Percentiles rank a stretch among this genome's conserved stretches.
These are phyloP conservation scores for Leptocoma aspasia DNA, from an alignment of 2,113 vertebrate species.

Conservation along the genomic window DNA sequence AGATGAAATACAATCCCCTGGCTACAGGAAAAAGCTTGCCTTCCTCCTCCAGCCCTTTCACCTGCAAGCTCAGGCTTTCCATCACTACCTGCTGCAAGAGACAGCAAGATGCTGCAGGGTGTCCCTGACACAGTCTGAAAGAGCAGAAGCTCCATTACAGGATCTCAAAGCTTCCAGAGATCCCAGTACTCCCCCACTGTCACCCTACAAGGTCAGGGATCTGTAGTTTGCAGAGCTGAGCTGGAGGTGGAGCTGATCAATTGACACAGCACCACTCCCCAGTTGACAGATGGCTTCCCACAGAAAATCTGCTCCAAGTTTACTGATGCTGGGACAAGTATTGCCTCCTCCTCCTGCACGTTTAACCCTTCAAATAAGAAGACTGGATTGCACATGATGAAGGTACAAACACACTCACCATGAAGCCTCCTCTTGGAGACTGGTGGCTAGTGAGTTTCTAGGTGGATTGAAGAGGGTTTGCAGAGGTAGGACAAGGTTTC, in stretches of 20 bases:
- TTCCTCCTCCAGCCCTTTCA: neutral
- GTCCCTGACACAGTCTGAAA: neutral
- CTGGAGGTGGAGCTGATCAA: conserved; percentile 41
- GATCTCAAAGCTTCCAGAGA: neutral
- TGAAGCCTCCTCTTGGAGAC: neutral
- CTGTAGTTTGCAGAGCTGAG: neutral
- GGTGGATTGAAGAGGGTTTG: neutral
- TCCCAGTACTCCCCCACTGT: neutral
- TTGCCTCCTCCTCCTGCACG: neutral
- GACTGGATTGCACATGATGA: neutral
- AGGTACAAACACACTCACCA: neutral
- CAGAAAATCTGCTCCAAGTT: conserved; percentile 55
- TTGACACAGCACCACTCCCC: conserved; percentile 36
- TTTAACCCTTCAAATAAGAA: neutral
- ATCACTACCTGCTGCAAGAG: neutral
- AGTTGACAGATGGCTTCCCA: conserved; percentile 56
- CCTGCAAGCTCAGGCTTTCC: neutral
- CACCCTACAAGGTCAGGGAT: conserved; percentile 41
- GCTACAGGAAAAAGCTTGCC: neutral
- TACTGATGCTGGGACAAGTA: neutral
- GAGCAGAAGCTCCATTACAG: neutral
- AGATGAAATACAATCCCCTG: neutral
- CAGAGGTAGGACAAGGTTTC: neutral
- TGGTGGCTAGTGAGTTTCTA: neutral
- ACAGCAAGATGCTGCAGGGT: neutral